Conservation (phyloP, 2,888 invertebrate genomes). For the Temnothorax rugatulus region DNA sequence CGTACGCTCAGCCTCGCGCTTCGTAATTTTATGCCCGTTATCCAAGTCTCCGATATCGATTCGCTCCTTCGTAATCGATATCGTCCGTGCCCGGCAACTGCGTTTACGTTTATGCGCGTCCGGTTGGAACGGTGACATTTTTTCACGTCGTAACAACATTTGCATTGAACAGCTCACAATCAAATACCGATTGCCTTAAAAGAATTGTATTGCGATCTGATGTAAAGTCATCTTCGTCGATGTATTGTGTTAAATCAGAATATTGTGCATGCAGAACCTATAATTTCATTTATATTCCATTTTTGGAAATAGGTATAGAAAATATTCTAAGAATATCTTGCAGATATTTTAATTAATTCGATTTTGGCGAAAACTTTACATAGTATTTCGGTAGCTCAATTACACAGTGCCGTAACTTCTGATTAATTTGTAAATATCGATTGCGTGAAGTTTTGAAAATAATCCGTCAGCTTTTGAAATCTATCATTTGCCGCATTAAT, state of each 20-base stretch:
- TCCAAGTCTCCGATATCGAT: slow-evolving; percentile 74
- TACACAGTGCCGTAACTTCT: not conserved
- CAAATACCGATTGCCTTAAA: slow-evolving; percentile 50
- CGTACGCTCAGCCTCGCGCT: not conserved
- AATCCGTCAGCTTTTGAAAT: not conserved
- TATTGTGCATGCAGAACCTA: not conserved
- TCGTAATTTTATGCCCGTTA: slow-evolving; percentile 68
- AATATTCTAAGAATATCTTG: not conserved
- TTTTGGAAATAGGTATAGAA: not conserved
- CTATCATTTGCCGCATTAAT: not conserved
- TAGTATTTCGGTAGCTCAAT: not conserved
- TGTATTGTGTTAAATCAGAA: not conserved
- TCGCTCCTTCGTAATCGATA: slow-evolving; percentile 77
- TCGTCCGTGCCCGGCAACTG: slow-evolving; percentile 55
- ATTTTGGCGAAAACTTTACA: not conserved
- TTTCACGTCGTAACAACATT: slow-evolving; percentile 71
- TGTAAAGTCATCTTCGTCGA: slow-evolving; percentile 15
- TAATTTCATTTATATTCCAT: not conserved
- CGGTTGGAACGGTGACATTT: slow-evolving; percentile 62
- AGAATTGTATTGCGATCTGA: slow-evolving; percentile 10
- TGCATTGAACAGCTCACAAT: slow-evolving; percentile 61
- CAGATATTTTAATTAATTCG: not conserved
- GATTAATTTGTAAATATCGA: not conserved
- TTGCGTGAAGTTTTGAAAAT: not conserved
- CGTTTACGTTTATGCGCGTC: slow-evolving; percentile 49